Conservation (phyloP, 1,140 invertebrate genomes). For the Aplysia californica region DNA sequence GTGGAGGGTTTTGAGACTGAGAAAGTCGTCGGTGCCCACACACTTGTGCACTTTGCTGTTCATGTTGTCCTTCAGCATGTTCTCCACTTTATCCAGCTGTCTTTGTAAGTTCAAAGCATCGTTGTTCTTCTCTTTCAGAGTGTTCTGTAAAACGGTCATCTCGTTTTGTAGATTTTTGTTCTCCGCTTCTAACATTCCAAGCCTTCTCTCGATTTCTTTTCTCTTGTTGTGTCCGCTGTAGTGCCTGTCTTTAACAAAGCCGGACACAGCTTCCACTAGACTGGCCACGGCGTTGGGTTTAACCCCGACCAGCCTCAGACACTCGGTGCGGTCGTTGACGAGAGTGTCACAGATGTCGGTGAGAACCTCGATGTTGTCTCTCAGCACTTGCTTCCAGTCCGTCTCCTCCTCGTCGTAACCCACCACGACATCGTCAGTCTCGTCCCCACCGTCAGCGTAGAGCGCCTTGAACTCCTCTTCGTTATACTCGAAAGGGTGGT, state of each 20-base stretch:
- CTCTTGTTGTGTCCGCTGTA: background rate
- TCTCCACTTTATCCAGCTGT: background rate
- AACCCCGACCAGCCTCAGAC: background rate
- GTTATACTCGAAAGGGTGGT: slow-evolving; percentile 30
- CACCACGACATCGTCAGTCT: slow-evolving; percentile 32
- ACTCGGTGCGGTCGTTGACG: background rate
- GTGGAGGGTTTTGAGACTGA: background rate
- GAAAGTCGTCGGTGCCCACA: background rate
- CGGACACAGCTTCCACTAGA: background rate
- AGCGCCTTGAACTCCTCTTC: slow-evolving; percentile 36
- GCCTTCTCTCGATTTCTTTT: background rate
- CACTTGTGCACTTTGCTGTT: background rate
- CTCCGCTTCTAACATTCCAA: slow-evolving; percentile 31
- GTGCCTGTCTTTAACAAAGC: background rate
- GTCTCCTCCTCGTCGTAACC: background rate
- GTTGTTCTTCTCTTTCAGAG: background rate
- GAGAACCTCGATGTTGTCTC: slow-evolving; percentile 5
- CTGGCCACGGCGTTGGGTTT: background rate
- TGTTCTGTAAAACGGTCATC: background rate
- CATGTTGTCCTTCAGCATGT: background rate
- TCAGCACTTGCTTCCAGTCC: slow-evolving; percentile 19
- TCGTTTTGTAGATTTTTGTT: slow-evolving; percentile 13
- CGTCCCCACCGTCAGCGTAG: slow-evolving; percentile 38
- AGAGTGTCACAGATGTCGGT: background rate
- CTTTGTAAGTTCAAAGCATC: background rate